phyloP scores from a whole-genome alignment of 2,113 vertebrate genomes.

The Lasiurus borealis region DNA sequence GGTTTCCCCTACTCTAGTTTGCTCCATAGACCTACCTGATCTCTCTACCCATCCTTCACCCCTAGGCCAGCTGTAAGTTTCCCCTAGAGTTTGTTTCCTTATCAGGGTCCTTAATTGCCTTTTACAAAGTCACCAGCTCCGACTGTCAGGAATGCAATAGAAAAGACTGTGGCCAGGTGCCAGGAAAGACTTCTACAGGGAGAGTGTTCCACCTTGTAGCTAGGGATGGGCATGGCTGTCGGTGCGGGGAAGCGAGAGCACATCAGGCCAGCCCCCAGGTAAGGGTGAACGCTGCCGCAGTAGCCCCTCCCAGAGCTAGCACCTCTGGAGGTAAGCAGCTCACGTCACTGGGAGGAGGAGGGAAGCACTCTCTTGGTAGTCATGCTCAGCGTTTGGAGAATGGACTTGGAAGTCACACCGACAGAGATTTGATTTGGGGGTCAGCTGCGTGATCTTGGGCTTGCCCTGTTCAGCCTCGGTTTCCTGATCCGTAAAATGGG shows the following conservation, averaged over 20 bases:
- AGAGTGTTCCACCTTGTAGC: background rate
- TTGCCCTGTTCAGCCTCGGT: conserved; percentile 1
- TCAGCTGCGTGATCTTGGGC: background rate
- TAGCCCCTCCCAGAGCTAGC: background rate
- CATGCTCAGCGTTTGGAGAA: background rate
- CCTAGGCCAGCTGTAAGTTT: background rate
- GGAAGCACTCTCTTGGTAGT: background rate
- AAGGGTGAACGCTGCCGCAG: background rate
- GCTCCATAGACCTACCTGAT: background rate
- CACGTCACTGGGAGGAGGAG: background rate
- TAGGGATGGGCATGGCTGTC: background rate
- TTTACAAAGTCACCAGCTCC: conserved; percentile 35
- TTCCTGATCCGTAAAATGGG: conserved; percentile 63
- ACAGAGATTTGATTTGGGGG: background rate
- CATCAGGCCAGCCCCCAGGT: background rate
- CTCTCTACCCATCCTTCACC: background rate
- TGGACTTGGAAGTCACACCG: background rate
- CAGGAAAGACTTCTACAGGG: conserved; percentile 28
- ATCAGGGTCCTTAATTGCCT: conserved; percentile 30
- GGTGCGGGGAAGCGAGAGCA: conserved; percentile 10
- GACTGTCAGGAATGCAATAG: conserved; percentile 21
- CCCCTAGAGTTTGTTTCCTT: background rate
- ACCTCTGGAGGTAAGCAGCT: background rate
- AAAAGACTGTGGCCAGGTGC: background rate
- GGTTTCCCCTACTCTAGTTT: background rate